Evolutionary conservation across 2,113 vertebrate genomes (phyloP).

Genomic region (Tapirus terrestris): DNA sequence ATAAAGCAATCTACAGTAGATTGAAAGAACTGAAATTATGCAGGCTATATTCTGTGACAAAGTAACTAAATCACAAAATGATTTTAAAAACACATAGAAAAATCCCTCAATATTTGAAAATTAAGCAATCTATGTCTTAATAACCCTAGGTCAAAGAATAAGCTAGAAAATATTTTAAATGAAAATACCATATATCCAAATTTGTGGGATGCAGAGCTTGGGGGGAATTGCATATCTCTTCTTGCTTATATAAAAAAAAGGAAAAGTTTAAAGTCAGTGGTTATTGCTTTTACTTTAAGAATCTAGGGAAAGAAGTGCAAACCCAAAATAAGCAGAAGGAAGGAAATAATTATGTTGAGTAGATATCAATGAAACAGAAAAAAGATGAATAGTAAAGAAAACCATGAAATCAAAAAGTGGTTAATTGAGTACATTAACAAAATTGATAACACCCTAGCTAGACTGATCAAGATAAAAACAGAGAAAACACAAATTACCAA

Average conservation of each 20-base stretch:
- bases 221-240: background rate
- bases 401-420: background rate
- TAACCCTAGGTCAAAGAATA: background rate
- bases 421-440: background rate
- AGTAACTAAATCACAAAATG: background rate
- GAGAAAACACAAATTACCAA: background rate
- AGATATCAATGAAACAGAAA: background rate
- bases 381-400: background rate
- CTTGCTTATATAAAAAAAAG: background rate
- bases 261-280: background rate
- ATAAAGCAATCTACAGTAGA: background rate
- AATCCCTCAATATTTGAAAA: background rate
- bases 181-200: background rate
- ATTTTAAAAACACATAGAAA: background rate
- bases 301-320: background rate
- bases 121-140: background rate
- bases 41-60: background rate
- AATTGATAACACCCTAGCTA: background rate
- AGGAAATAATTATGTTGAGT: background rate
- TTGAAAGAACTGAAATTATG: background rate
- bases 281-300: background rate
- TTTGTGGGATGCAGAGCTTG: background rate
- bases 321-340: background rate
- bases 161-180: background rate
- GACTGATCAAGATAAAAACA: background rate